These are phyloP conservation scores for Bursaphelenchus okinawaensis DNA, from an alignment of 2,888 invertebrate species.

Conservation along the genomic window DNA sequence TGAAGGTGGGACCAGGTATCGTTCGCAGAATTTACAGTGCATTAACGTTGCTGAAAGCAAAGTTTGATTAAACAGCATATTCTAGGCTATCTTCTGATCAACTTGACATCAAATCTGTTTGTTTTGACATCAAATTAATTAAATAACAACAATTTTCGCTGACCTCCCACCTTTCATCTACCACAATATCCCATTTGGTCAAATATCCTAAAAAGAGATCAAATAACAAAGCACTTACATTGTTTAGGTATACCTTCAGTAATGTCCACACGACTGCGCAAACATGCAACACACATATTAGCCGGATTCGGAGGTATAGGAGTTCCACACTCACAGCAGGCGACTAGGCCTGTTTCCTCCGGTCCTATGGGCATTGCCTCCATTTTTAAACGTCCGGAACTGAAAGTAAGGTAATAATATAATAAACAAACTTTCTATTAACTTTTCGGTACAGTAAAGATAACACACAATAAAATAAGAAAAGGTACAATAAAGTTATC, in stretches of 20 bases:
- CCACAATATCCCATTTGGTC: too few relatives aligned
- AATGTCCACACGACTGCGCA: constrained; percentile 85
- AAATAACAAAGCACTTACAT: constrained; percentile 56
- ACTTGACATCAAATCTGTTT: neutral
- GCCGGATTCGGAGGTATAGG: constrained; percentile 86
- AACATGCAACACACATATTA: constrained; percentile 92
- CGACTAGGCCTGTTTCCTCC: constrained; percentile 37
- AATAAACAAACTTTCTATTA: neutral
- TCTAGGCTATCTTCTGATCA: neutral
- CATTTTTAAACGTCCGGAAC: neutral
- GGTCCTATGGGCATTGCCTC: neutral
- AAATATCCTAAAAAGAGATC: too few relatives aligned
- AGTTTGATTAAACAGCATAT: neutral
- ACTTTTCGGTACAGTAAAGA: too few relatives aligned
- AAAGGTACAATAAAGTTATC: neutral
- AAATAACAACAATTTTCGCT: neutral
- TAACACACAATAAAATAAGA: too few relatives aligned
- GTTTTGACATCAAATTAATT: too few relatives aligned
- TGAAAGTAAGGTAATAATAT: neutral
- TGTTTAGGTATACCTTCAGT: constrained; percentile 91
- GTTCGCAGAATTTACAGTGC: constrained; percentile 61
- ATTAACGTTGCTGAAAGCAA: constrained; percentile 48
- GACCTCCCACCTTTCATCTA: too few relatives aligned
- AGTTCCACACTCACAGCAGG: constrained; percentile 87
- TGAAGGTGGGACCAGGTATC: constrained; percentile 74